Evolutionary conservation across 2,797 vertebrate genomes (phyloP).

Genomic region (Gymnopithys bicolor): DNA sequence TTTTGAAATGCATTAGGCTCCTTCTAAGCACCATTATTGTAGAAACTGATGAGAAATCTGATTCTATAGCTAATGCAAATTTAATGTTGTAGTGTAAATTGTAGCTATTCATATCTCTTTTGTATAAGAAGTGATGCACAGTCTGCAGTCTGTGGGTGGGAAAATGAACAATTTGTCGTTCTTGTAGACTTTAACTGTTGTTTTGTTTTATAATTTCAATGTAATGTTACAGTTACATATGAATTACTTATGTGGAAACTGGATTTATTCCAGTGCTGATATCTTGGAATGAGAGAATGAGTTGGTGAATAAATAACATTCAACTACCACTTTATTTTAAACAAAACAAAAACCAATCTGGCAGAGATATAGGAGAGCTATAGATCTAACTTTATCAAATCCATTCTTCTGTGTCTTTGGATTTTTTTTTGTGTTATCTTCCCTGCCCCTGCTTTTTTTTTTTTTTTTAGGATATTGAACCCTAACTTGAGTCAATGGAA

Average conservation of each 20-base stretch:
- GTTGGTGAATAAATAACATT: neutral
- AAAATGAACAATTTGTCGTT: neutral
- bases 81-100: neutral
- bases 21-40: neutral
- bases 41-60: neutral
- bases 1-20: neutral
- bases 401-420: neutral
- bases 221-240: neutral
- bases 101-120: neutral
- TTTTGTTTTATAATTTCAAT: neutral
- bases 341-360: neutral
- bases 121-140: neutral
- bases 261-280: neutral
- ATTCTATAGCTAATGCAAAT: conserved; percentile 1
- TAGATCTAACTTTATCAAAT: neutral
- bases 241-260: neutral
- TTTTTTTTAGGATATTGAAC: neutral
- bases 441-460: neutral
- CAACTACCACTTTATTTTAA: neutral
- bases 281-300: neutral
- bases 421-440: neutral
- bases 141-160: neutral
- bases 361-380: neutral
- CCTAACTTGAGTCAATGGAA: neutral
- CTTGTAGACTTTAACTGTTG: neutral